Conservation (phyloP, 1,140 invertebrate species). For the Drosophila azteca region DNA sequence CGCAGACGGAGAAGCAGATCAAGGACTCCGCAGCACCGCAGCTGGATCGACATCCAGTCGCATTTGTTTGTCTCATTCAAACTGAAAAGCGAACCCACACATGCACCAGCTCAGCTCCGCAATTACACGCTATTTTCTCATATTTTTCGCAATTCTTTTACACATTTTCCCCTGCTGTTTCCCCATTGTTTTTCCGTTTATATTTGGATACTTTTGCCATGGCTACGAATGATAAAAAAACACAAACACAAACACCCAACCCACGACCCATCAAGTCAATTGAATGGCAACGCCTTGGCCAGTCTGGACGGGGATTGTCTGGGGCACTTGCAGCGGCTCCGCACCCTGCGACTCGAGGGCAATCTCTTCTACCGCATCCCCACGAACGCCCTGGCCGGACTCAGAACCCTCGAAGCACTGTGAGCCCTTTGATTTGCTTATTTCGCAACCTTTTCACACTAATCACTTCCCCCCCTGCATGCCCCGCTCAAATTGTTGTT, state of each 20-base stretch:
- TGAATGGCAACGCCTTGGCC: constrained; percentile 88
- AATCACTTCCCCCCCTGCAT: constrained; percentile 27
- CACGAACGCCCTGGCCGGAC: constrained; percentile 86
- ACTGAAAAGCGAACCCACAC: constrained; percentile 13
- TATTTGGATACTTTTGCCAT: constrained; percentile 49
- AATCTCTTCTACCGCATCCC: constrained; percentile 87
- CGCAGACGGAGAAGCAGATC: constrained; percentile 1
- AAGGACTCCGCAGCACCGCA: constrained; percentile 37
- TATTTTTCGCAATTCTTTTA: constrained; percentile 53
- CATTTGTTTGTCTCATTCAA: constrained; percentile 51
- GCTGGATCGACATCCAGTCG: constrained; percentile 47
- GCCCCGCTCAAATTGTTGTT: constrained; percentile 8
- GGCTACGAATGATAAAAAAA: constrained; percentile 12
- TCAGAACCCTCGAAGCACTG: constrained; percentile 87
- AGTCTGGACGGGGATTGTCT: constrained; percentile 86
- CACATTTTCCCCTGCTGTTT: constrained; percentile 20
- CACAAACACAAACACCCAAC: constrained; percentile 9
- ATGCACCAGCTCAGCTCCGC: constrained; percentile 38
- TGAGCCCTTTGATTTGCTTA: constrained; percentile 85
- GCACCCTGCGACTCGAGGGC: constrained; percentile 87
- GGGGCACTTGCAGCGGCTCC: constrained; percentile 85
- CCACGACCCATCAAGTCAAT: constrained; percentile 85
- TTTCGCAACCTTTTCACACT: constrained; percentile 12
- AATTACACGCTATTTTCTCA: constrained; percentile 72
- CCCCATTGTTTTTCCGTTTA: constrained; percentile 36